Percentiles rank a stretch among this genome's conserved stretches.
These are phyloP conservation scores for Heterodera carotae DNA, from an alignment of 1,140 invertebrate genomes.

Conservation along the genomic window DNA sequence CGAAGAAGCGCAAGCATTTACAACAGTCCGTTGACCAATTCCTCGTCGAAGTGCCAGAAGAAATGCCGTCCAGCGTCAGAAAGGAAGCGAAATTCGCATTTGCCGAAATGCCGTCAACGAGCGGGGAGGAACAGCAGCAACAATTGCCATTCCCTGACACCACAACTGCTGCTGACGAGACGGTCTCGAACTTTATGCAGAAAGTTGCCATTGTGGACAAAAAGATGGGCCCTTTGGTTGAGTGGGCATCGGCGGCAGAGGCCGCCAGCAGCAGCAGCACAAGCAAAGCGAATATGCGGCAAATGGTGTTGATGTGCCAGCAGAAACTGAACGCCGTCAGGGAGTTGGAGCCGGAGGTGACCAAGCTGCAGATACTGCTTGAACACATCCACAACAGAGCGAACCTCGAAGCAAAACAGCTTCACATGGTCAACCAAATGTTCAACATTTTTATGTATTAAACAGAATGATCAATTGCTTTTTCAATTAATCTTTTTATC, in stretches of 20 bases:
- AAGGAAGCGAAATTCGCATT: neutral
- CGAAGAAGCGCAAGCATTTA: conserved; percentile 21
- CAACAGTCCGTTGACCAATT: conserved; percentile 11
- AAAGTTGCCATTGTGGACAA: conserved; percentile 40
- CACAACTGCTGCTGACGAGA: neutral
- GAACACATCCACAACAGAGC: conserved; percentile 51
- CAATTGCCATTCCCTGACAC: conserved; percentile 11
- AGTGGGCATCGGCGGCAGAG: conserved; percentile 47
- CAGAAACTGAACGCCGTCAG: conserved; percentile 56
- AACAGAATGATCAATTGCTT: neutral
- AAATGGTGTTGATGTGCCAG: conserved; percentile 55
- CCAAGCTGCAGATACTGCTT: conserved; percentile 50
- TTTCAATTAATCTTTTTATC: neutral
- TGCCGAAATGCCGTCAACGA: conserved; percentile 7
- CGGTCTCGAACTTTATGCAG: conserved; percentile 35
- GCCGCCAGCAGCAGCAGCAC: conserved; percentile 26
- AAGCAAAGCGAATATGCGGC: conserved; percentile 35
- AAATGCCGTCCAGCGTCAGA: conserved; percentile 6
- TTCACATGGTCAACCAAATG: conserved; percentile 58
- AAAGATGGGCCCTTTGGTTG: conserved; percentile 46
- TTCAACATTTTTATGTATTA: conserved; percentile 56
- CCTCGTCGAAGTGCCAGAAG: conserved; percentile 14
- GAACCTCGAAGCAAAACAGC: conserved; percentile 41
- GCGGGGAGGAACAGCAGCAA: neutral
- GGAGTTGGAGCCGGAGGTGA: conserved; percentile 52